Evolutionary conservation across 2,113 vertebrate species (phyloP).

Genomic region (Empidonax alnorum): DNA sequence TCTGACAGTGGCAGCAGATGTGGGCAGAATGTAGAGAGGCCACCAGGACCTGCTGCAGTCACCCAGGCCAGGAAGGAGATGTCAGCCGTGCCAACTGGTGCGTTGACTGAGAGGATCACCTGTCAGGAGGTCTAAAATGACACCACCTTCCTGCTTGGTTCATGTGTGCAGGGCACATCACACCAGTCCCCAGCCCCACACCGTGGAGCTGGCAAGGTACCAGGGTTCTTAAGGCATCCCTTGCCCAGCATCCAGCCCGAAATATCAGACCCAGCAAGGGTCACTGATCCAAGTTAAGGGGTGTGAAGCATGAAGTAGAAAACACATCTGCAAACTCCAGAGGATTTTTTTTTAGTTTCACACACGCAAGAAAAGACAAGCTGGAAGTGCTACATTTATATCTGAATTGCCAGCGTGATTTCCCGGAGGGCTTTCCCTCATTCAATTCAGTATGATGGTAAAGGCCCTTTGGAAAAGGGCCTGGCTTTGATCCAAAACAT

Average conservation of each 20-base stretch:
- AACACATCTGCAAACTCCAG: neutral
- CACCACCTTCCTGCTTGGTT: neutral
- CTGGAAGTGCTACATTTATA: neutral
- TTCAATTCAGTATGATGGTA: neutral
- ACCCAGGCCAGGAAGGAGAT: neutral
- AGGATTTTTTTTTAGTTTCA: neutral
- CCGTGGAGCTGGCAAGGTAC: neutral
- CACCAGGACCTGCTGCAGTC: neutral
- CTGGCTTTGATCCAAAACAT: neutral
- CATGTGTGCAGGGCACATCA: neutral
- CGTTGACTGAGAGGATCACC: too few species aligned
- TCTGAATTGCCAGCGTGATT: neutral
- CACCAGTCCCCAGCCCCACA: fast-evolving
- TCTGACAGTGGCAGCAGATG: fast-evolving
- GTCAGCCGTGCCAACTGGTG: neutral
- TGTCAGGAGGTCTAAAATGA: neutral
- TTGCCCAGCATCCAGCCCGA: neutral
- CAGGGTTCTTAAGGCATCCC: neutral
- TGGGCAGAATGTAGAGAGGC: neutral
- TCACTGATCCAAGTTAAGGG: neutral
- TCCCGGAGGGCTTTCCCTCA: neutral
- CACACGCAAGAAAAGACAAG: neutral
- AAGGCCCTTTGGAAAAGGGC: neutral
- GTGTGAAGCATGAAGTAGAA: neutral
- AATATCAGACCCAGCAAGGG: neutral